phyloP scores from a whole-genome alignment of 2,113 vertebrate species.

The Pachycephala philippinensis region DNA sequence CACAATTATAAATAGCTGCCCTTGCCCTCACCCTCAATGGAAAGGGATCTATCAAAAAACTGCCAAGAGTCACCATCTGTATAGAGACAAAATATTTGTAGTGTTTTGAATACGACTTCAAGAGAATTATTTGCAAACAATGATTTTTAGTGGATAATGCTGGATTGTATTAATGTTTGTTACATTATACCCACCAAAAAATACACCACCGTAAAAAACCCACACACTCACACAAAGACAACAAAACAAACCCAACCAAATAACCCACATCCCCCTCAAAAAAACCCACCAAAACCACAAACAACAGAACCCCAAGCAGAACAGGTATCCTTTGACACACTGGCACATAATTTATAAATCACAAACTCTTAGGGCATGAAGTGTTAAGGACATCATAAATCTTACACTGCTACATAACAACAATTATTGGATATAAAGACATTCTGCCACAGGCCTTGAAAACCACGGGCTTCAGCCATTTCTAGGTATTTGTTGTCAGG shows the following conservation, averaged over 20 bases:
- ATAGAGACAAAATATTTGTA: neutral
- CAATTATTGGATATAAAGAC: neutral
- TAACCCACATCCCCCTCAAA: accelerated
- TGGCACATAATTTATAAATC: neutral
- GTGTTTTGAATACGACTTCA: neutral
- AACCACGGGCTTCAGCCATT: neutral
- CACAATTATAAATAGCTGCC: neutral
- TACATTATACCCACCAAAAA: neutral
- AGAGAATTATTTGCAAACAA: neutral
- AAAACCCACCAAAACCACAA: neutral
- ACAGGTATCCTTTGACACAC: neutral
- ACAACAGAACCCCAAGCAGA: neutral
- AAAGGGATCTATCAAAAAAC: neutral
- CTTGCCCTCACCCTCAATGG: neutral
- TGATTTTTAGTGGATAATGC: neutral
- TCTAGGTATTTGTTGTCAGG: neutral
- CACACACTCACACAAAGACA: neutral
- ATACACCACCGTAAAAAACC: neutral
- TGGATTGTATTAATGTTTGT: neutral
- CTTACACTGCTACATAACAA: neutral
- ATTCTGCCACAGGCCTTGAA: neutral
- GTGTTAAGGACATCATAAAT: constrained; percentile 20
- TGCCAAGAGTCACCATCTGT: neutral
- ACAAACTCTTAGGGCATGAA: constrained; percentile 4
- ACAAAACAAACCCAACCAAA: neutral